These are phyloP conservation scores for Baccha elongata DNA, from an alignment of 2,888 invertebrate genomes.

Conservation along the genomic window DNA sequence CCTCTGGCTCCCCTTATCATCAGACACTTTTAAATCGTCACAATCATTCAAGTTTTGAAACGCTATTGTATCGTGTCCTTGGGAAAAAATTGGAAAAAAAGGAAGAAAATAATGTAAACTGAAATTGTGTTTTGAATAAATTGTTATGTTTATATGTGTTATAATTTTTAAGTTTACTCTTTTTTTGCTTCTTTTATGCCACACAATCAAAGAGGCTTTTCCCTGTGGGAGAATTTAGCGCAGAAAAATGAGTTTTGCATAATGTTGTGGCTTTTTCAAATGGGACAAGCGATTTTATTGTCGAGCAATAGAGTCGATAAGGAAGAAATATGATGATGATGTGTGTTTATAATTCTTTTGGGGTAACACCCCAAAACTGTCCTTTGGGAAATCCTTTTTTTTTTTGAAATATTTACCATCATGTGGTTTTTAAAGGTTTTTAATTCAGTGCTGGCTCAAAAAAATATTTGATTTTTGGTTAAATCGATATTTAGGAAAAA, in stretches of 20 bases:
- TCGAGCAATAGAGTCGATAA: constrained; percentile 31
- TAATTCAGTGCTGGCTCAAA: too few relatives aligned
- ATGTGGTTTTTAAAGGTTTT: too few relatives aligned
- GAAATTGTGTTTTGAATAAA: constrained; percentile 51
- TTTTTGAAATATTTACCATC: too few relatives aligned
- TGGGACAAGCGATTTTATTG: background rate
- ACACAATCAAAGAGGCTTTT: constrained; percentile 15
- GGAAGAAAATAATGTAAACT: constrained; percentile 1
- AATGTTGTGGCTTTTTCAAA: constrained; percentile 10
- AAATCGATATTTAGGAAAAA: too few relatives aligned
- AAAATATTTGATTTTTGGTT: too few relatives aligned
- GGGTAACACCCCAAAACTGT: too few relatives aligned
- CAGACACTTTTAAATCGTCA: constrained; percentile 54
- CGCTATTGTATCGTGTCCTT: constrained; percentile 34
- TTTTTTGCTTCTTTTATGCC: background rate
- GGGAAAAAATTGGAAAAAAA: constrained; percentile 26
- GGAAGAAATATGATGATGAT: constrained; percentile 64
- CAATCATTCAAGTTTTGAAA: constrained; percentile 68
- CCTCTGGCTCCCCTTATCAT: constrained; percentile 6
- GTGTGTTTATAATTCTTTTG: constrained; percentile 3
- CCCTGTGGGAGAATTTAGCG: constrained; percentile 29
- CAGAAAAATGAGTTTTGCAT: constrained; percentile 51
- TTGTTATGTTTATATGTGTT: constrained; percentile 40
- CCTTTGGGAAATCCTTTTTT: constrained; percentile 34
- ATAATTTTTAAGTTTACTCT: constrained; percentile 55